Evolutionary conservation across 1,140 invertebrate species (phyloP).

Genomic region (Brachystomella parvula): DNA sequence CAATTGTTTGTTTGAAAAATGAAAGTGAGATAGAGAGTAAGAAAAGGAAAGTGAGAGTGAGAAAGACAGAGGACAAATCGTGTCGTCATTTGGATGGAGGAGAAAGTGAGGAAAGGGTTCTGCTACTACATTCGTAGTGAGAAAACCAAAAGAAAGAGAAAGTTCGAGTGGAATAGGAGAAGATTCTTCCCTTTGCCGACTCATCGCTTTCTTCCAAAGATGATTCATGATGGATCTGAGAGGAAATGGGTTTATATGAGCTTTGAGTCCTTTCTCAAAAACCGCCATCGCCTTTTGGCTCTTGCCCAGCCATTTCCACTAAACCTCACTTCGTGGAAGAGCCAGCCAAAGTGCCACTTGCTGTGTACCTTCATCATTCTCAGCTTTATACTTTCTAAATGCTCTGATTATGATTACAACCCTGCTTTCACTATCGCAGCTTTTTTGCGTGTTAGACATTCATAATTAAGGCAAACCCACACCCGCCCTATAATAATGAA

Average conservation of each 20-base stretch:
- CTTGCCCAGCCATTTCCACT: constrained; percentile 17
- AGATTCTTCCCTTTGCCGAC: constrained; percentile 15
- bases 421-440: too few species aligned
- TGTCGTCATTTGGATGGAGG: constrained; percentile 12
- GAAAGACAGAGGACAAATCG: constrained; percentile 12
- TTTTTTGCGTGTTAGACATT: too few species aligned
- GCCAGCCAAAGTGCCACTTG: constrained; percentile 4
- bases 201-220: constrained; percentile 34
- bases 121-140: neutral
- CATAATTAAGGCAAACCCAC: too few species aligned
- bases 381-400: neutral
- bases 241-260: constrained; percentile 12
- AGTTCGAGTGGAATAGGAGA: neutral
- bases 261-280: neutral
- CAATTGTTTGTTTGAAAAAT: constrained; percentile 18
- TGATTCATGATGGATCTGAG: constrained; percentile 36
- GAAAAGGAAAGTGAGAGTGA: neutral
- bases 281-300: constrained; percentile 9
- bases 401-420: too few species aligned
- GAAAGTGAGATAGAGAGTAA: constrained; percentile 1
- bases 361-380: neutral
- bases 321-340: constrained; percentile 15
- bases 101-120: neutral
- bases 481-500: too few species aligned
- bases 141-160: neutral